Evolutionary conservation across 2,888 invertebrate species (phyloP), one percentile per base, ranked within the genome.

Genomic region (Malthinus seriepunctatus): DNA sequence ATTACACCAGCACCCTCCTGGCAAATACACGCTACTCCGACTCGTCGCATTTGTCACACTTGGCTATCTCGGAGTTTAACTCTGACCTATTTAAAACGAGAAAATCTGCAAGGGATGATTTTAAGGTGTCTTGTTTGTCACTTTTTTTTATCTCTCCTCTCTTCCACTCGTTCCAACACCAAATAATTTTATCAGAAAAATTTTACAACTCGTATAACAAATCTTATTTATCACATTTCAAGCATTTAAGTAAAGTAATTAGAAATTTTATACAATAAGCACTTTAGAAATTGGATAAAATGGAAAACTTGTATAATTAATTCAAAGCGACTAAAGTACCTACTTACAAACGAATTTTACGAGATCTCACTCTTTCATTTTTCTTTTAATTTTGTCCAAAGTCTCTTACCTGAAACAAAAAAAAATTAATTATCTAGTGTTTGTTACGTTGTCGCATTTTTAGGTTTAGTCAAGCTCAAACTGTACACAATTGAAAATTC

Each of bases 1-100:
- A 38, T 42, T 51, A 8, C 54, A 54, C 55, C 38, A 53, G 53
- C 59, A 15, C 50, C 32, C 56, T 56, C 59, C 58, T 52, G 52
- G 59, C 55, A 58, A 56, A 59, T 58, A 56, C 59, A 62, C 58
- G 58, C 56, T 56, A 52, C 57, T 60, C 57, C 51, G 54, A 42
- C 63, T 60, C 56, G 63, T 63, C 63, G 56, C 63, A 63, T 63
- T 63, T 63, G 63, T 63, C 63, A 63, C 59, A 59, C 59, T 59
- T 56, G 63, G 63, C 60, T 63, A 63, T 63, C 63, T 63, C 60
- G 63, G 63, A 63, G 51, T 63, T 63, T 63, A 63, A 63, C 63
- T 63, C 63, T 63, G 63, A 63, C 63, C 58, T 63, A 63, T 60
- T 63, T 63, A 60, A 56, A 56, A 53, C 49, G 52, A 32, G 60